A percentile compares a stretch with the other conserved stretches of the same genome.
Conservation (phyloP, 1,140 invertebrate species). For the Bathynomus jamesi region DNA sequence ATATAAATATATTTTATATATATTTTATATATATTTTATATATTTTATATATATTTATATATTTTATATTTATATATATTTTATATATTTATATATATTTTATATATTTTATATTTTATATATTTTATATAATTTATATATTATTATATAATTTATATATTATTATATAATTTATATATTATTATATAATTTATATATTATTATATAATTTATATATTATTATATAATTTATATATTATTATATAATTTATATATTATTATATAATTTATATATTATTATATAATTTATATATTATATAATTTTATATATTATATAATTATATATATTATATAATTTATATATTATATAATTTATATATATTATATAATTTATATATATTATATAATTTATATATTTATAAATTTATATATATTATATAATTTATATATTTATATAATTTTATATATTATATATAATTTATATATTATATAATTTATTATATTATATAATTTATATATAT, state of each 20-base stretch:
- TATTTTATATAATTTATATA: no score
- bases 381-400: neutral
- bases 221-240: neutral
- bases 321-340: neutral
- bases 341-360: conserved; percentile 1
- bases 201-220: no score
- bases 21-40: no score
- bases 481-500: neutral
- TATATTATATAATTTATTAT: neutral
- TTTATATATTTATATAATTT: neutral
- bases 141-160: no score
- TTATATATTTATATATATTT: no score
- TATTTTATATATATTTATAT: no score
- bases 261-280: neutral
- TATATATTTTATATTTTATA: no score
- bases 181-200: no score
- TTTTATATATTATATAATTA: neutral
- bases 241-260: neutral
- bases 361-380: neutral
- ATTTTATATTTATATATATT: no score
- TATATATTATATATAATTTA: neutral
- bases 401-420: neutral
- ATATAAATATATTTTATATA: no score
- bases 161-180: no score
- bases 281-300: neutral